phyloP scores from a whole-genome alignment of 2,888 invertebrate genomes.

The Lithophane socia region DNA sequence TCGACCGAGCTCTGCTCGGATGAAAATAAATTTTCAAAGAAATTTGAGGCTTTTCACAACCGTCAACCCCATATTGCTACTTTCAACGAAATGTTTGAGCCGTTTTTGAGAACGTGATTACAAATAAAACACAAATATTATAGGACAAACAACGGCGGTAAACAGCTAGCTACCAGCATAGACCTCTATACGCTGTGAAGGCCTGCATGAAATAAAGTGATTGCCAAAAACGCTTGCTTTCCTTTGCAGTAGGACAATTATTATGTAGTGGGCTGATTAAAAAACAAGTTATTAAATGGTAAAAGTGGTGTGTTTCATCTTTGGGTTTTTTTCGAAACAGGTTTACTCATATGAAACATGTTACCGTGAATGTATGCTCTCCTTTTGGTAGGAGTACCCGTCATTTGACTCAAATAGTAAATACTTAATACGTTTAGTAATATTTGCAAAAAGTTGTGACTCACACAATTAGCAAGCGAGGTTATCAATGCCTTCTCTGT shows the following conservation, averaged over 20 bases:
- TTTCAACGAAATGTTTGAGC: too few relatives aligned
- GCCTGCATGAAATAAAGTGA: background rate
- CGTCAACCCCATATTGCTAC: too few relatives aligned
- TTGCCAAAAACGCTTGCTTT: background rate
- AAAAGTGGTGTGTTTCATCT: constrained; percentile 20
- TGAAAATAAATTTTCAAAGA: too few relatives aligned
- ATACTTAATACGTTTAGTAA: background rate
- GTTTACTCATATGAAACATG: constrained; percentile 9
- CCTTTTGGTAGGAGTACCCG: constrained; percentile 12
- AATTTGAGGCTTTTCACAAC: too few relatives aligned
- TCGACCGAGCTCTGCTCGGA: too few relatives aligned
- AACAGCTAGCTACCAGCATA: background rate
- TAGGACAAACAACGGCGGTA: background rate
- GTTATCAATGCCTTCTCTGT: constrained; percentile 17
- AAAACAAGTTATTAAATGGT: constrained; percentile 19
- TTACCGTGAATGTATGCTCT: background rate
- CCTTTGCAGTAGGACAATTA: background rate
- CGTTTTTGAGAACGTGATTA: too few relatives aligned
- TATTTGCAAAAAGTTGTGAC: constrained; percentile 7
- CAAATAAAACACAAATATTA: too few relatives aligned
- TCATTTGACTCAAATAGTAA: constrained; percentile 16
- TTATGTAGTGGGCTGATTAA: background rate
- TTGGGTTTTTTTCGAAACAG: constrained; percentile 41
- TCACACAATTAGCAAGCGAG: constrained; percentile 17
- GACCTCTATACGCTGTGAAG: background rate